Conservation (phyloP, 2,888 invertebrate genomes). For the Pachydiplax longipennis region DNA sequence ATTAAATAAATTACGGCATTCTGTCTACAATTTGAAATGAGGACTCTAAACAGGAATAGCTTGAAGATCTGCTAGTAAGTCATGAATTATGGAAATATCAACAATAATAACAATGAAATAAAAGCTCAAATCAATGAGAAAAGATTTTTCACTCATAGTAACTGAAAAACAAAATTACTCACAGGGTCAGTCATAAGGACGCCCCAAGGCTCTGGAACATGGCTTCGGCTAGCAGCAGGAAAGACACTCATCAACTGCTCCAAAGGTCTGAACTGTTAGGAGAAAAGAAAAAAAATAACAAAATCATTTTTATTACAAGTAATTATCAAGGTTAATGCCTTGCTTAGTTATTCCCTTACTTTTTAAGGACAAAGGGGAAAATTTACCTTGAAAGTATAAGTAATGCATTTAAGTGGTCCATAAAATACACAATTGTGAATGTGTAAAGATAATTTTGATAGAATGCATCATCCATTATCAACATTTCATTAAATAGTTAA, state of each 20-base stretch:
- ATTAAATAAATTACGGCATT: too few species aligned
- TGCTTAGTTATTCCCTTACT: too few species aligned
- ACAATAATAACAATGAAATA: neutral
- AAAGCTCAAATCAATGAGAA: neutral
- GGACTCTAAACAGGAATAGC: too few species aligned
- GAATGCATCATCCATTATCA: too few species aligned
- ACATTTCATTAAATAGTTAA: too few species aligned
- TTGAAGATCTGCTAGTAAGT: too few species aligned
- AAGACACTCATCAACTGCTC: conserved; percentile 99
- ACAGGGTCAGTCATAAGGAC: conserved; percentile 90
- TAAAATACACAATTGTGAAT: neutral
- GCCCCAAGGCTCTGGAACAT: conserved; percentile 94
- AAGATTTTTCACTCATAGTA: neutral
- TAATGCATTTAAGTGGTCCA: too few species aligned
- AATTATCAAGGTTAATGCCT: too few species aligned
- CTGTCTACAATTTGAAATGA: too few species aligned
- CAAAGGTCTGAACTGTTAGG: conserved; percentile 84
- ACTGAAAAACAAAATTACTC: conserved; percentile 56
- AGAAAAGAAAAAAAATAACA: conserved; percentile 53
- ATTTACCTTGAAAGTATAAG: too few species aligned
- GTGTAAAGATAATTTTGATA: neutral
- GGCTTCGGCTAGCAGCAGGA: conserved; percentile 94
- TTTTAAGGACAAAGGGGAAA: too few species aligned
- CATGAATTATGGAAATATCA: neutral
- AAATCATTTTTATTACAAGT: neutral